These are phyloP conservation scores for Cataglyphis albicans DNA, from an alignment of 2,888 invertebrate genomes.

Conservation along the genomic window DNA sequence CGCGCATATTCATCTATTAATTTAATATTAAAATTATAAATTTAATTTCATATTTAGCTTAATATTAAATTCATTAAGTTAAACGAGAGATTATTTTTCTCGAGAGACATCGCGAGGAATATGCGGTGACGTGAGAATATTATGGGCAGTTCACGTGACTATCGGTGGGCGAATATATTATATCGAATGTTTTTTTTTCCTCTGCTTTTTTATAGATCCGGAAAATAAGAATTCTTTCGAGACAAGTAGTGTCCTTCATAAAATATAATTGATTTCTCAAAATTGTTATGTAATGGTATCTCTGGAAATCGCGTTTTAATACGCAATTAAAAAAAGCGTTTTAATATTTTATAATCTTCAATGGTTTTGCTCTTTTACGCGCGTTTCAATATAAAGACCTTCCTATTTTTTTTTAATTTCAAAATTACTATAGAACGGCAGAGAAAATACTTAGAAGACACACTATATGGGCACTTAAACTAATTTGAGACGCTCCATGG, in stretches of 20 bases:
- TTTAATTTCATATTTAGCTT: no score
- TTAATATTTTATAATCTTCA: not conserved
- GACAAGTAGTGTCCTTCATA: not conserved
- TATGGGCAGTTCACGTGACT: not conserved
- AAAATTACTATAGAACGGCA: not conserved
- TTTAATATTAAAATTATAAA: not conserved
- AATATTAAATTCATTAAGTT: not conserved
- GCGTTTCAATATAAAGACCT: not conserved
- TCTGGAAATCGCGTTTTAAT: not conserved
- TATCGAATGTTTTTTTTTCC: not conserved
- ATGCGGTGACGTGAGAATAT: not conserved
- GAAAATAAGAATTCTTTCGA: not conserved
- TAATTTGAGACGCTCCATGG: not conserved
- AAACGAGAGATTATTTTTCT: constrained; percentile 33
- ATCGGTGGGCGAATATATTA: not conserved
- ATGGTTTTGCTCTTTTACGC: not conserved
- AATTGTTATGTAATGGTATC: not conserved
- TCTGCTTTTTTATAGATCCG: no score
- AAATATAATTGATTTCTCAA: not conserved
- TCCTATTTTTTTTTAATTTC: not conserved
- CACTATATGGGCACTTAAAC: not conserved
- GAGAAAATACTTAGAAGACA: not conserved
- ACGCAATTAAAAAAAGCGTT: not conserved
- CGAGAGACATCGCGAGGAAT: not conserved
- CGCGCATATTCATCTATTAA: constrained; percentile 35